These are phyloP conservation scores for Xyrauchen texanus DNA, from an alignment of 2,113 vertebrate species.

Conservation along the genomic window DNA sequence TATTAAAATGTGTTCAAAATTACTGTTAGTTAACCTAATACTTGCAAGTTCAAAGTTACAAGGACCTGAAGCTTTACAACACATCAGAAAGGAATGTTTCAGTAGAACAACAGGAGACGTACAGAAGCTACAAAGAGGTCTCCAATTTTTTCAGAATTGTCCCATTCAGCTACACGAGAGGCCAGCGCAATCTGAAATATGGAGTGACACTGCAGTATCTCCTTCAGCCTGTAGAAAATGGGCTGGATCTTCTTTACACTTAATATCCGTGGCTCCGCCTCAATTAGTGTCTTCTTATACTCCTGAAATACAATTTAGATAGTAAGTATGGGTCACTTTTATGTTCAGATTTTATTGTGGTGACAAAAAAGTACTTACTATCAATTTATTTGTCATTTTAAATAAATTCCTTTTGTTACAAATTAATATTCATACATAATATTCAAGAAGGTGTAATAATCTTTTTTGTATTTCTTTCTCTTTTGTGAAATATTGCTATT, in stretches of 20 bases:
- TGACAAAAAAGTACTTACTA: neutral
- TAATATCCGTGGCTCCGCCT: slow-evolving; percentile 82
- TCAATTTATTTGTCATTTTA: too few relatives aligned
- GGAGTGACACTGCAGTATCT: slow-evolving; percentile 87
- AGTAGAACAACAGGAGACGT: slow-evolving; percentile 34
- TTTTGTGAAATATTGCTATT: too few relatives aligned
- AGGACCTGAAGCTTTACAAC: too few relatives aligned
- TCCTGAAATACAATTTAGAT: slow-evolving; percentile 67
- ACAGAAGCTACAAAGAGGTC: slow-evolving; percentile 89
- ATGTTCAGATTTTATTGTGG: neutral
- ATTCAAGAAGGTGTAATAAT: too few relatives aligned
- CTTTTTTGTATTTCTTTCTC: too few relatives aligned
- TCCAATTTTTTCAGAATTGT: slow-evolving; percentile 80
- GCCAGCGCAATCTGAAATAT: slow-evolving; percentile 87
- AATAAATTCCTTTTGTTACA: too few relatives aligned
- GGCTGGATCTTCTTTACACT: slow-evolving; percentile 78
- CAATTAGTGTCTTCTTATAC: slow-evolving; percentile 82
- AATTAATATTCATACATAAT: too few relatives aligned
- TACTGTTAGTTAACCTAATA: too few relatives aligned
- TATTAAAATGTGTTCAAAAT: too few relatives aligned
- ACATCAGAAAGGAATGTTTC: neutral
- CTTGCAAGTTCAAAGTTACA: too few relatives aligned
- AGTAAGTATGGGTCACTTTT: neutral
- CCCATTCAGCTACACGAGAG: slow-evolving; percentile 84
- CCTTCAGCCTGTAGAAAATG: slow-evolving; percentile 80